Conservation (phyloP, 2,113 vertebrate species). For the Phrynocephalus versicolor region DNA sequence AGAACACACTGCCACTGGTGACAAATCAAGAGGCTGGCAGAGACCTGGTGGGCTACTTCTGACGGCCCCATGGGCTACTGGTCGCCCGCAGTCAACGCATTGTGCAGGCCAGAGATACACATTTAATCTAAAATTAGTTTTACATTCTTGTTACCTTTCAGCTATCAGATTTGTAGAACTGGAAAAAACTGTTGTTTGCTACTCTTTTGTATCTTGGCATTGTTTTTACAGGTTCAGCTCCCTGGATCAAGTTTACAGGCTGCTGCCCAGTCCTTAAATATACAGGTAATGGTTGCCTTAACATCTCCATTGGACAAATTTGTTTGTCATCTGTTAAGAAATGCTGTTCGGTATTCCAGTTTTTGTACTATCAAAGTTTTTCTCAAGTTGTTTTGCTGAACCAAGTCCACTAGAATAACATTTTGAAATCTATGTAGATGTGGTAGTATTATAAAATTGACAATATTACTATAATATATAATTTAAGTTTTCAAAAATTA, state of each 20-base stretch:
- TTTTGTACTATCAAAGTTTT: background rate
- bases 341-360: constrained; percentile 15
- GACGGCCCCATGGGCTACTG: no score
- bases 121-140: background rate
- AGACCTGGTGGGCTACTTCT: no score
- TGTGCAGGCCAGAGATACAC: background rate
- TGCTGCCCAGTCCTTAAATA: constrained; percentile 84
- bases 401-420: constrained; percentile 14
- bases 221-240: constrained; percentile 79
- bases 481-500: background rate
- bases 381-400: constrained; percentile 21
- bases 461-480: background rate
- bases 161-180: background rate
- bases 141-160: background rate
- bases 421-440: constrained; percentile 17
- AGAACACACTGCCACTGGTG: no score
- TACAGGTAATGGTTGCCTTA: constrained; percentile 74
- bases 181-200: constrained; percentile 25
- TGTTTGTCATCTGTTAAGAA: constrained; percentile 10
- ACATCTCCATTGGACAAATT: background rate
- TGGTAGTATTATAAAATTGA: background rate
- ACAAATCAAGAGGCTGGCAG: no score
- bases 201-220: constrained; percentile 41
- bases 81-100: no score
- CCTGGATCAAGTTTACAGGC: constrained; percentile 85